Percentiles rank a stretch among this genome's conserved stretches.
Conservation (phyloP, 2,888 invertebrate species). For the Campopleginae sp. region DNA sequence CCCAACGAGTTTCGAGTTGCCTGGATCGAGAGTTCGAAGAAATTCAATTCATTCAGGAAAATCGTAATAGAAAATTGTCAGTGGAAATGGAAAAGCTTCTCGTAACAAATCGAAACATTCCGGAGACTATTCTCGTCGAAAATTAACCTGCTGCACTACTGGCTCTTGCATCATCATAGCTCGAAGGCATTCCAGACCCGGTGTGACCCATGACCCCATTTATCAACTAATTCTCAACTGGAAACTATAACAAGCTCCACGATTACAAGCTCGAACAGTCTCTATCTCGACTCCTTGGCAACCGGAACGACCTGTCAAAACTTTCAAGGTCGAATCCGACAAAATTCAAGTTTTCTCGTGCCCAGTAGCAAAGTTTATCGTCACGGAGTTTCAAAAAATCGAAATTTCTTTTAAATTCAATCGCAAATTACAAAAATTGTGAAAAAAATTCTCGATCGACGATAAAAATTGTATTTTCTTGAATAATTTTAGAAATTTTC, state of each 20-base stretch:
- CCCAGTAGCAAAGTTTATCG: neutral
- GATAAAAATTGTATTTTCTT: neutral
- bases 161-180: neutral
- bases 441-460: neutral
- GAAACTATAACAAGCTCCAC: slow-evolving; percentile 30
- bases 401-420: neutral
- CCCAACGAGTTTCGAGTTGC: neutral
- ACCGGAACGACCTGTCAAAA: slow-evolving; percentile 10
- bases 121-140: neutral
- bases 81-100: neutral
- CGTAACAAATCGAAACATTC: neutral
- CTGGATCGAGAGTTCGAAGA: neutral
- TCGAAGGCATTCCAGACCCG: slow-evolving; percentile 27
- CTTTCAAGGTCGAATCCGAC: neutral
- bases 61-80: neutral
- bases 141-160: neutral
- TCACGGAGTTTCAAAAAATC: neutral
- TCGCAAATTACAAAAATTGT: neutral
- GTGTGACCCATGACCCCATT: slow-evolving; percentile 28
- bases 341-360: neutral
- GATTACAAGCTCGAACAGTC: neutral
- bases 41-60: neutral
- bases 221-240: slow-evolving; percentile 40
- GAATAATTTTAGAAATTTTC: neutral
- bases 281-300: neutral